Evolutionary conservation across 2,888 invertebrate species (phyloP).

Genomic region (Caenorhabditis sinica): DNA sequence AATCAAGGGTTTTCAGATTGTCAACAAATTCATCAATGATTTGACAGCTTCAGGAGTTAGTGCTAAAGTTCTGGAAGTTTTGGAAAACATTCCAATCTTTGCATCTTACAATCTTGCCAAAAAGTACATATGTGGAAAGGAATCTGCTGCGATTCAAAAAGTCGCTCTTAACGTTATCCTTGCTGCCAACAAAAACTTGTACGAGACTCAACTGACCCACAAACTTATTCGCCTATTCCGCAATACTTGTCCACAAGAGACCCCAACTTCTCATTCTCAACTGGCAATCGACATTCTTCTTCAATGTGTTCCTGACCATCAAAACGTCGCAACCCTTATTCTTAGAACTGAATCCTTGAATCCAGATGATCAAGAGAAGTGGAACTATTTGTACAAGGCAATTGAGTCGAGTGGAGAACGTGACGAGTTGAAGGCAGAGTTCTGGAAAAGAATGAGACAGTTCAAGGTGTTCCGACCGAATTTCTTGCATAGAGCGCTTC

Average conservation of each 20-base stretch:
- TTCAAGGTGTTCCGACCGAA: slow-evolving; percentile 77
- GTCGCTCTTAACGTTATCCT: slow-evolving; percentile 69
- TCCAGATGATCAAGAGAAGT: slow-evolving; percentile 72
- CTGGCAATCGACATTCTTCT: slow-evolving; percentile 75
- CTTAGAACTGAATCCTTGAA: slow-evolving; percentile 70
- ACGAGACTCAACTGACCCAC: slow-evolving; percentile 67
- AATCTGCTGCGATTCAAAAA: slow-evolving; percentile 45
- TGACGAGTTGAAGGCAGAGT: slow-evolving; percentile 73
- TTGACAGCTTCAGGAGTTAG: slow-evolving; percentile 46
- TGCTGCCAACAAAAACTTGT: slow-evolving; percentile 56
- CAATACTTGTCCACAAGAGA: slow-evolving; percentile 71
- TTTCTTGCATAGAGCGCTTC: slow-evolving; percentile 69
- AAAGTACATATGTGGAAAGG: slow-evolving; percentile 58
- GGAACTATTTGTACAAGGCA: slow-evolving; percentile 76
- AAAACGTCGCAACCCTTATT: slow-evolving; percentile 75
- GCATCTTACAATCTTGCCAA: slow-evolving; percentile 60
- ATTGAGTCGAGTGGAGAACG: slow-evolving; percentile 63
- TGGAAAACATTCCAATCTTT: slow-evolving; percentile 70
- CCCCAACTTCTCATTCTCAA: slow-evolving; percentile 71
- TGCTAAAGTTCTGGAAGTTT: slow-evolving; percentile 56
- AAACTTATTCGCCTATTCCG: slow-evolving; percentile 75
- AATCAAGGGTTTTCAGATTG: slow-evolving; percentile 60
- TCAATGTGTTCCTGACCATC: slow-evolving; percentile 72
- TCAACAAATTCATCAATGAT: slow-evolving; percentile 72
- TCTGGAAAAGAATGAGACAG: slow-evolving; percentile 72